These are phyloP conservation scores for Triops cancriformis DNA, from an alignment of 1,140 invertebrate species.

Conservation along the genomic window DNA sequence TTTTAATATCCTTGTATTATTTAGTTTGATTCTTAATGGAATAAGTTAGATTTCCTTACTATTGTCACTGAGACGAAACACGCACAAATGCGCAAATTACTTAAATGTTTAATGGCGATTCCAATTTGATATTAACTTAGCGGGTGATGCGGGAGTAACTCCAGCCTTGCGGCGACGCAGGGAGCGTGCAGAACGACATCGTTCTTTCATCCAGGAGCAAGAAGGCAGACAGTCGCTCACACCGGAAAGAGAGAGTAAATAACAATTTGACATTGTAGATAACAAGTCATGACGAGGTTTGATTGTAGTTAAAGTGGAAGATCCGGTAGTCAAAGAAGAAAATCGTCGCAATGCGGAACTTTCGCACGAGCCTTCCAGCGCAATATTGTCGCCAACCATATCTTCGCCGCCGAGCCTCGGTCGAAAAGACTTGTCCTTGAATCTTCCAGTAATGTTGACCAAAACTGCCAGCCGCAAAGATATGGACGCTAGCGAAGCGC, in stretches of 20 bases:
- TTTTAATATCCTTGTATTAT: too few relatives aligned
- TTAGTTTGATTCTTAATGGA: too few relatives aligned
- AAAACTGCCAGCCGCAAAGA: slow-evolving; percentile 47
- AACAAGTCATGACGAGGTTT: background rate
- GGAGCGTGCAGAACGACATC: slow-evolving; percentile 68
- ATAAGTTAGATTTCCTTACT: too few relatives aligned
- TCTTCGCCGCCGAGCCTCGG: slow-evolving; percentile 23
- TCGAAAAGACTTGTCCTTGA: slow-evolving; percentile 30
- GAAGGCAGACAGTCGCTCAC: slow-evolving; percentile 34
- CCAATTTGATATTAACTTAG: slow-evolving; percentile 34
- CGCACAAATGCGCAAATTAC: too few relatives aligned
- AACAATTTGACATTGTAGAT: background rate
- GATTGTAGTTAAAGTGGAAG: slow-evolving; percentile 16
- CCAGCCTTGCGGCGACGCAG: slow-evolving; percentile 60
- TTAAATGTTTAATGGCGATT: too few relatives aligned
- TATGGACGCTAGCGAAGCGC: slow-evolving; percentile 49
- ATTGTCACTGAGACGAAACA: too few relatives aligned
- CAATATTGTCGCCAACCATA: slow-evolving; percentile 37
- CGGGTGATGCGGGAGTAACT: slow-evolving; percentile 57
- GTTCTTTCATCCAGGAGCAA: slow-evolving; percentile 68
- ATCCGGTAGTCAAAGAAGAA: slow-evolving; percentile 33
- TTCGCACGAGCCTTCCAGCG: slow-evolving; percentile 44
- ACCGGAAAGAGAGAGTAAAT: background rate
- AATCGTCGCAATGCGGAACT: slow-evolving; percentile 35
- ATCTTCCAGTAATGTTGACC: slow-evolving; percentile 34